These are phyloP conservation scores for Papilio polytes DNA, from an alignment of 1,140 invertebrate genomes.

Conservation along the genomic window DNA sequence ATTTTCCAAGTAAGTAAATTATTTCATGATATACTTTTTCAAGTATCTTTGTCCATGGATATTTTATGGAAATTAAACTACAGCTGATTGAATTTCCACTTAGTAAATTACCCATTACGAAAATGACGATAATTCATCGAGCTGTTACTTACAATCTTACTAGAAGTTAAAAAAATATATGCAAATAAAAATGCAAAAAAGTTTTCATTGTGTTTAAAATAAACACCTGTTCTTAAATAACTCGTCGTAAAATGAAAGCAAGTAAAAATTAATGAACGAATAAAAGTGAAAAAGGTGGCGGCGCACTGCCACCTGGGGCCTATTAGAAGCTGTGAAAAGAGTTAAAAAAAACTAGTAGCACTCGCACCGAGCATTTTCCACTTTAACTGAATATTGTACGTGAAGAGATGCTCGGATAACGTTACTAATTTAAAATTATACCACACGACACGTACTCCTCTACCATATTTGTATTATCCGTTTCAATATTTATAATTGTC, in stretches of 20 bases:
- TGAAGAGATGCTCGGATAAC: background rate
- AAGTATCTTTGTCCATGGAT: too few species aligned
- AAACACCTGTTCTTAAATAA: conserved; percentile 23
- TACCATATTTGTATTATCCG: background rate
- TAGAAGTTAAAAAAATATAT: background rate
- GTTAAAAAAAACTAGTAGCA: conserved; percentile 15
- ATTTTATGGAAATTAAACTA: too few species aligned
- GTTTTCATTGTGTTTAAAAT: conserved; percentile 16
- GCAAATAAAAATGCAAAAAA: background rate
- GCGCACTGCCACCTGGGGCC: conserved; percentile 41
- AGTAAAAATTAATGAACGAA: conserved; percentile 35
- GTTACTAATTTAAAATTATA: background rate
- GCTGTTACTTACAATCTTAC: background rate
- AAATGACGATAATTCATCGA: background rate
- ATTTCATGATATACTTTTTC: too few species aligned
- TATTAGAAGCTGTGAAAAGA: conserved; percentile 26
- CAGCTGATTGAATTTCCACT: too few species aligned
- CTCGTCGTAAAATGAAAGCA: conserved; percentile 22
- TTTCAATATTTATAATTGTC: background rate
- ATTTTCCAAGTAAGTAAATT: too few species aligned
- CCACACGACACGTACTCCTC: background rate
- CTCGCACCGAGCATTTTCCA: conserved; percentile 14
- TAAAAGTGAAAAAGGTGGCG: conserved; percentile 46
- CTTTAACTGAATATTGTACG: conserved; percentile 26
- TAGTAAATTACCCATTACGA: background rate